phyloP scores from a whole-genome alignment of 2,797 vertebrate genomes.

The Crypturellus tataupa region DNA sequence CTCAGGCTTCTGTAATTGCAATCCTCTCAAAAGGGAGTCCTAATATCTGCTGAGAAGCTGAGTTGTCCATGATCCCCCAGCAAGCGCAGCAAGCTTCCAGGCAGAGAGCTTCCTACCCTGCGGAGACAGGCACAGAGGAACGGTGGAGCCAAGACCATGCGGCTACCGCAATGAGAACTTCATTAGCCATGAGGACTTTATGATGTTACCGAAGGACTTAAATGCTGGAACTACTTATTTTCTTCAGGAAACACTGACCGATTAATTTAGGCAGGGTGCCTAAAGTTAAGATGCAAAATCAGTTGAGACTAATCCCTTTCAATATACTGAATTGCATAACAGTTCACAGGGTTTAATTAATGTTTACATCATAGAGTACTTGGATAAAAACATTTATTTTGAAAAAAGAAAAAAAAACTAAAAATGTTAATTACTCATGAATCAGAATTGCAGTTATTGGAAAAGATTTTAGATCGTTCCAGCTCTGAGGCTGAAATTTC shows the following conservation, averaged over 20 bases:
- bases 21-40: neutral
- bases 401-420: neutral
- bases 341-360: neutral
- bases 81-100: neutral
- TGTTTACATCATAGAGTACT: neutral
- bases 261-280: neutral
- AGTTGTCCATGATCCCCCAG: neutral
- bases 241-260: neutral
- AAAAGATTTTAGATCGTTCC: neutral
- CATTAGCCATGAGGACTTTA: neutral
- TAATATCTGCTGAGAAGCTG: neutral
- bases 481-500: no score
- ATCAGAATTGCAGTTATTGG: neutral
- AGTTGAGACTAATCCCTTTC: neutral
- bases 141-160: neutral
- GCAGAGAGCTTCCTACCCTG: neutral
- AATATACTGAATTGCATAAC: neutral
- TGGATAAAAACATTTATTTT: fast-evolving
- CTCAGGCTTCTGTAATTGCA: neutral
- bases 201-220: neutral
- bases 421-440: neutral
- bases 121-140: neutral
- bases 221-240: fast-evolving
- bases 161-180: neutral
- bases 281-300: neutral